Percentiles rank a stretch among this genome's conserved stretches.
Conservation (phyloP, 2,113 vertebrate genomes). For the Diadophis punctatus region DNA sequence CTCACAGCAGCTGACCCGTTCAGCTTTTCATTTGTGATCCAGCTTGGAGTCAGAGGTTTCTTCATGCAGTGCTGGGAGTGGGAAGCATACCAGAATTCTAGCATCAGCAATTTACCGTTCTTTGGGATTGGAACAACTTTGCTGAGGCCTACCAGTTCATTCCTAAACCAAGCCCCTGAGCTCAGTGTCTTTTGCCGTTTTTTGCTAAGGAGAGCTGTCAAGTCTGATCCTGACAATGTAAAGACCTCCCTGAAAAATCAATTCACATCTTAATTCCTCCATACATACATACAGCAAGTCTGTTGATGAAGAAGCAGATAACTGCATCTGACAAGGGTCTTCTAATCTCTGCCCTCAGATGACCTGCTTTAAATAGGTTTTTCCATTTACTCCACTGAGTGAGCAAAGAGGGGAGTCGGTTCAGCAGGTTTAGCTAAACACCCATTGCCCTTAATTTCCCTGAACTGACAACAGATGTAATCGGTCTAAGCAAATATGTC, state of each 20-base stretch:
- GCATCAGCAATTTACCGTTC: neutral
- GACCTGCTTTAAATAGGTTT: neutral
- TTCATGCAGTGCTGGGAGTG: neutral
- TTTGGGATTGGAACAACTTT: neutral
- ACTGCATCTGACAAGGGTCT: neutral
- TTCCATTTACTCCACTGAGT: fast-evolving
- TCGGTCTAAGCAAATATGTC: neutral
- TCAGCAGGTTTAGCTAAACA: neutral
- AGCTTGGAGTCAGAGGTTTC: neutral
- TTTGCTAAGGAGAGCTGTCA: neutral
- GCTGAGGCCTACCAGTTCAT: neutral
- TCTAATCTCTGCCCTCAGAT: neutral
- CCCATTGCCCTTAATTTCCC: fast-evolving
- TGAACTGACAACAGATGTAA: neutral
- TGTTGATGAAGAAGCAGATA: neutral
- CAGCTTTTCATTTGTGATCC: neutral
- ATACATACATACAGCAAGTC: fast-evolving
- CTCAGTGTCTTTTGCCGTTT: neutral
- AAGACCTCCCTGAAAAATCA: neutral
- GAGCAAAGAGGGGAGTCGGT: neutral
- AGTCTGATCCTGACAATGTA: conserved; percentile 13
- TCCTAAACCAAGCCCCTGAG: neutral
- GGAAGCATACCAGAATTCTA: neutral
- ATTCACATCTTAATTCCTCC: fast-evolving
- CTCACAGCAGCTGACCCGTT: neutral